These are phyloP conservation scores for Drosophila fuyamai DNA, from an alignment of 1,140 invertebrate genomes.

Conservation along the genomic window DNA sequence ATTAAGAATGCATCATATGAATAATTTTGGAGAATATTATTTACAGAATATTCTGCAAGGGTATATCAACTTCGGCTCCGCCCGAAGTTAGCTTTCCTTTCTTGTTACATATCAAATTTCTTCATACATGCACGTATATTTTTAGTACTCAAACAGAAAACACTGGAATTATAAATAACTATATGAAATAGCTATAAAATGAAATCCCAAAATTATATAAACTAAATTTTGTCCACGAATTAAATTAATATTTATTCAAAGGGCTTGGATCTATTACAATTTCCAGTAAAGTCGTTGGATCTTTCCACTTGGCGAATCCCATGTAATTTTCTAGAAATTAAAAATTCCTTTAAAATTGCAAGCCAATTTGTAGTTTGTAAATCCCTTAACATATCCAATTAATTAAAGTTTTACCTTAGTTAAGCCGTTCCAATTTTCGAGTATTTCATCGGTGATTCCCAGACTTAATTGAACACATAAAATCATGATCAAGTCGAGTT, in stretches of 20 bases:
- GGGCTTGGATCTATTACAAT: not conserved
- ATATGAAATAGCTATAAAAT: no score
- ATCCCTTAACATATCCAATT: not conserved
- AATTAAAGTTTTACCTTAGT: not conserved
- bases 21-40: no score
- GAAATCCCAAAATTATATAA: not conserved
- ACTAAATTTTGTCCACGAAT: not conserved
- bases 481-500: not conserved
- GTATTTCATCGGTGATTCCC: not conserved
- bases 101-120: no score
- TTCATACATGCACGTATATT: no score
- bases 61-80: no score
- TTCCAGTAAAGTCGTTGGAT: not conserved
- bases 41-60: no score
- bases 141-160: no score
- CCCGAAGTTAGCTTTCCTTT: no score
- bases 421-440: not conserved
- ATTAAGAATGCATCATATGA: no score
- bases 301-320: not conserved
- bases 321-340: not conserved
- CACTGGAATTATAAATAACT: no score
- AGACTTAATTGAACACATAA: not conserved
- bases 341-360: conserved; percentile 1
- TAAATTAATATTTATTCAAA: not conserved
- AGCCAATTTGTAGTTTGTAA: not conserved